Evolutionary conservation across 2,797 vertebrate genomes (phyloP).

Genomic region (Macropus fuliginosus): DNA sequence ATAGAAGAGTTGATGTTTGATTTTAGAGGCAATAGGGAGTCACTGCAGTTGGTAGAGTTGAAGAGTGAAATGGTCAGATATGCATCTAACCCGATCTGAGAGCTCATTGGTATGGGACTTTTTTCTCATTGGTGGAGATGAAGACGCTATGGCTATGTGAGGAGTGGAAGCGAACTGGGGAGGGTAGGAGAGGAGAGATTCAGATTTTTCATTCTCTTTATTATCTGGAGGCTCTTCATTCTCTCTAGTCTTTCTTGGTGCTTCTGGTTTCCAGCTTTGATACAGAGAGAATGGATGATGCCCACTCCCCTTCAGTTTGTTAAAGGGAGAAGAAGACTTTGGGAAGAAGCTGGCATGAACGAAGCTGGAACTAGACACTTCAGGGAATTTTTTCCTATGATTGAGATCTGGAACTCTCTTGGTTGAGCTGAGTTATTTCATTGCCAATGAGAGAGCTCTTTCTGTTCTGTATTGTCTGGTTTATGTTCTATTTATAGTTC

Average conservation of each 20-base stretch:
- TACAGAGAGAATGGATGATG: neutral
- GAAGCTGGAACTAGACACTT: neutral
- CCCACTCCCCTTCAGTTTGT: neutral
- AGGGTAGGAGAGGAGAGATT: neutral
- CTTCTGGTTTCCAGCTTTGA: neutral
- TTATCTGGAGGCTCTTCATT: no score
- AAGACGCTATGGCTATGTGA: neutral
- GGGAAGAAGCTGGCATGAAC: neutral
- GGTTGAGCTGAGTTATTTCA: neutral
- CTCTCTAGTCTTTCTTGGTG: neutral
- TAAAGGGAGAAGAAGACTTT: neutral
- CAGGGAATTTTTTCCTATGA: neutral
- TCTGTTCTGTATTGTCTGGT: neutral
- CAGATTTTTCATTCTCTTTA: neutral
- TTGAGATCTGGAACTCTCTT: neutral
- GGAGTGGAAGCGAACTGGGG: neutral
- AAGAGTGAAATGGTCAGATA: neutral
- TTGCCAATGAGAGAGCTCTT: neutral
- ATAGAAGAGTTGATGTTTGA: neutral
- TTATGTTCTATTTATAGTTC: neutral
- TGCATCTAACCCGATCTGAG: neutral
- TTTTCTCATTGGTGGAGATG: neutral
- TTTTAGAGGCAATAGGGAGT: neutral
- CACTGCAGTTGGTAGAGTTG: neutral
- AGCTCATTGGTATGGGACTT: neutral